Evolutionary conservation across 2,888 invertebrate genomes (phyloP), one percentile per base, ranked within the genome.

Genomic region (Dasysyrphus albostriatus): DNA sequence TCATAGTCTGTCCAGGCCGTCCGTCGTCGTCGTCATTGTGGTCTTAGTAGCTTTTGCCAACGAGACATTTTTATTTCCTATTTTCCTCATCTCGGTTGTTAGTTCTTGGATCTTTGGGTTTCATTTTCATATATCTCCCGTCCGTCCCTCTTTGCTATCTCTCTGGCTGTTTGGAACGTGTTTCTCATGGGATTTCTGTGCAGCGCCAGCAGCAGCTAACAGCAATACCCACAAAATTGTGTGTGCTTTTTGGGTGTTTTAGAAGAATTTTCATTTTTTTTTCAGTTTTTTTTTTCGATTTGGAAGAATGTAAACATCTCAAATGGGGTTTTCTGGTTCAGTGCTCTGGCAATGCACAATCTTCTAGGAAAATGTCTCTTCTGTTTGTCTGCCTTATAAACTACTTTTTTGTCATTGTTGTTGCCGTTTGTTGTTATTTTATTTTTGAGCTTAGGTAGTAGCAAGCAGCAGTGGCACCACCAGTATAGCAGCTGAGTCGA

Each of bases 11-110:
- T 32, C 29, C 65, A 47, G 47, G 47, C 24, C 14, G 67, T 37
- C 67, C n/a, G 16, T 47, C 51, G 67, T 51, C 51, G 16, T 47
- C 51, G 67, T 51, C 67, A 44, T 69, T 44, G 51, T 49, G 32
- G 67, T 37, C 51, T 49, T 49, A 69, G 47, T 32, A 69, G 34
- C 76, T 65, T 42, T 51, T 76, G 84, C 84, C 84, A 84, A 81
- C 84, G 69, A 82, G 82, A 85, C 82, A 85, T 81, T 85, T 82
- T 85, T 85, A 78, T 78, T 82, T 85, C 85, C 77, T 82, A 70
- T 70, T 59, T 82, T 78, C 19, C 67, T 34, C 77, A 74, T 82
- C 69, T 82, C 44, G 58, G 54, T 85, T 37, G 59, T 42, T 61
- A 24, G 58, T 37, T 59, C 39, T 39, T 61, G 19, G 39, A 39